Conservation (phyloP, 2,888 invertebrate species). For the Limulus polyphemus region DNA sequence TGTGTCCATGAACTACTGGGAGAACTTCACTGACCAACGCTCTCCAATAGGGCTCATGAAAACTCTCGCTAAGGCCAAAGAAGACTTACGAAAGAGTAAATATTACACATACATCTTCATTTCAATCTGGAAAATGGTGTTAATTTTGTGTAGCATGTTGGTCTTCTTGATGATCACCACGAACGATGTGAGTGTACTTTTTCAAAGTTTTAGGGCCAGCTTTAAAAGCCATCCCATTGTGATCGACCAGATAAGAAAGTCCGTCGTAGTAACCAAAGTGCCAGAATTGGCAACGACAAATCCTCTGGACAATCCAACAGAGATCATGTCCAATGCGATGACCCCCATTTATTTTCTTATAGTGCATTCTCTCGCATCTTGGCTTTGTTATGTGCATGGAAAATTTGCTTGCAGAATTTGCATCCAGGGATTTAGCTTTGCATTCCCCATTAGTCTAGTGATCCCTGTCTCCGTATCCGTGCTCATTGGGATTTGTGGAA, state of each 20-base stretch:
- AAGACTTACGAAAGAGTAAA: constrained; percentile 60
- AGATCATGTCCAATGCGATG: constrained; percentile 8
- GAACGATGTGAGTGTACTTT: constrained; percentile 65
- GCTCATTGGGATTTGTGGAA: constrained; percentile 73
- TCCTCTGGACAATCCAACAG: constrained; percentile 12
- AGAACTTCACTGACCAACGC: constrained; percentile 80
- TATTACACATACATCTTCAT: constrained; percentile 83
- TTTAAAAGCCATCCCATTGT: constrained; percentile 55
- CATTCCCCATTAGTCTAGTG: constrained; percentile 85
- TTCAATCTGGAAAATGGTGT: constrained; percentile 75
- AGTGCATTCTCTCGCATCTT: constrained; percentile 33
- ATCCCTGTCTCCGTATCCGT: constrained; percentile 79
- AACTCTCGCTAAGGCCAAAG: constrained; percentile 61
- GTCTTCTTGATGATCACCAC: constrained; percentile 55
- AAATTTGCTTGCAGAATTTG: constrained; percentile 43
- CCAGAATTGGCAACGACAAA: constrained; percentile 17
- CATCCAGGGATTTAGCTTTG: constrained; percentile 81
- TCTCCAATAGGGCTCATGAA: constrained; percentile 68
- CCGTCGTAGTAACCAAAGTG: constrained; percentile 6
- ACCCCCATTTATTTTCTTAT: constrained; percentile 34
- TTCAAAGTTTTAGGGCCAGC: constrained; percentile 56
- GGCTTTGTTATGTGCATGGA: constrained; percentile 39
- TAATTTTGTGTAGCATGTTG: constrained; percentile 65
- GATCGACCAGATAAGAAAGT: constrained; percentile 11
- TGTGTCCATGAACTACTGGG: constrained; percentile 95